A percentile compares a stretch with the other conserved stretches of the same genome.
Conservation (phyloP, 2,113 vertebrate genomes). For the Scophthalmus maximus region DNA sequence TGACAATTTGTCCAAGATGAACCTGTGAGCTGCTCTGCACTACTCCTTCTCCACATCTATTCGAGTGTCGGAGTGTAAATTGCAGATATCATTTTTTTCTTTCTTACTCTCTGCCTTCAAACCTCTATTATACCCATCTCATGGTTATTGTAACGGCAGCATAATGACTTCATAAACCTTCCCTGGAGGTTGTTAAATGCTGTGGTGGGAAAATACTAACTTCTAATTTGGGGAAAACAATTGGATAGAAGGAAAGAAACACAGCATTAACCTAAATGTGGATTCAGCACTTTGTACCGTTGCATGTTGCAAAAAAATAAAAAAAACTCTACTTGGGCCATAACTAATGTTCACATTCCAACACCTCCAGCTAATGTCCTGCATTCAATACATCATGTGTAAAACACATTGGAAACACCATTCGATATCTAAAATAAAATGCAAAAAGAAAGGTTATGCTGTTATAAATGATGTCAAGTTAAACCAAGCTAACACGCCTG, state of each 20-base stretch:
- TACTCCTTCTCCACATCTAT: no score
- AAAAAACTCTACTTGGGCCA: not conserved
- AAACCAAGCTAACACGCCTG: constrained; percentile 36
- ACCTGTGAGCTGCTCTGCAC: no score
- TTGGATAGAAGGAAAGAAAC: no score
- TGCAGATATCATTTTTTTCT: no score
- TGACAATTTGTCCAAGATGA: constrained; percentile 10
- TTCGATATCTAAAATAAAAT: constrained; percentile 25
- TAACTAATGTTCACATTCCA: constrained; percentile 3
- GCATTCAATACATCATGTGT: constrained; percentile 3
- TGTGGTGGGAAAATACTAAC: not conserved
- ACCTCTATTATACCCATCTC: no score
- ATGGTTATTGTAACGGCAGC: no score
- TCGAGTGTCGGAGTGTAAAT: no score
- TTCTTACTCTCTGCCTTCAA: no score
- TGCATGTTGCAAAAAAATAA: not conserved
- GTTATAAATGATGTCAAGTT: constrained; percentile 37
- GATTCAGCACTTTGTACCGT: no score
- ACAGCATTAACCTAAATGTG: no score
- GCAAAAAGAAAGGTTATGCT: constrained; percentile 9
- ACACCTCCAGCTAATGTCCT: constrained; percentile 3
- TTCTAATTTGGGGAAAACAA: no score
- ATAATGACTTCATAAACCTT: not conserved
- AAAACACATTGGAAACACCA: not conserved
- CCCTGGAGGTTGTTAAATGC: not conserved